These are phyloP conservation scores for Phyllostomus discolor DNA, from an alignment of 2,113 vertebrate species.

Conservation along the genomic window DNA sequence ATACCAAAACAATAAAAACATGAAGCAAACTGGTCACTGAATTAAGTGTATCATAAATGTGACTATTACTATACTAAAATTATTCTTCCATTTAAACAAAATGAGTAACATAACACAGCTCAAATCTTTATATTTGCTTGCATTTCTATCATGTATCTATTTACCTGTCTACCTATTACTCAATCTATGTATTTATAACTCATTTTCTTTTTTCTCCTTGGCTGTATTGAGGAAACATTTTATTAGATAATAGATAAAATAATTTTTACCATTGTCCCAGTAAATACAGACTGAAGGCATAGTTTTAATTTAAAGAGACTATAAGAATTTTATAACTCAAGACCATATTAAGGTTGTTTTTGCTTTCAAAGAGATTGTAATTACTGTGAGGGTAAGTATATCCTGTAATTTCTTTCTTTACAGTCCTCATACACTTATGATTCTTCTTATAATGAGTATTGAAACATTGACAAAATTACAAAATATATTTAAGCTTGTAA, in stretches of 20 bases:
- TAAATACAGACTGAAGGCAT: neutral
- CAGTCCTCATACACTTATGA: neutral
- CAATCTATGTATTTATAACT: neutral
- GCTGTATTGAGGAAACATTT: neutral
- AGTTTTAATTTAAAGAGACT: neutral
- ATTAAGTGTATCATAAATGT: neutral
- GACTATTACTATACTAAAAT: neutral
- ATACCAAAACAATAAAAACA: neutral
- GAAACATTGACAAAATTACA: neutral
- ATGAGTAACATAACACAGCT: neutral
- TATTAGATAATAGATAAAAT: neutral
- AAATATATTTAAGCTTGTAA: neutral
- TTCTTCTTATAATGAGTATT: neutral
- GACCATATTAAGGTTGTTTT: neutral
- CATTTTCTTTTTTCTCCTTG: neutral
- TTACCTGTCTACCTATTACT: neutral
- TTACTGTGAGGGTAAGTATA: neutral
- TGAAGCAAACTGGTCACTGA: neutral
- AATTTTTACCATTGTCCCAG: neutral
- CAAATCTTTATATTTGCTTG: neutral
- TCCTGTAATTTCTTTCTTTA: neutral
- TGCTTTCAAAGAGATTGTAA: neutral
- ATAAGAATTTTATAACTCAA: neutral
- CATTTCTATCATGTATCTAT: neutral
- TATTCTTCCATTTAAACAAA: neutral